Conservation (phyloP, 2,797 vertebrate genomes). For the Kryptopterus vitreolus region DNA sequence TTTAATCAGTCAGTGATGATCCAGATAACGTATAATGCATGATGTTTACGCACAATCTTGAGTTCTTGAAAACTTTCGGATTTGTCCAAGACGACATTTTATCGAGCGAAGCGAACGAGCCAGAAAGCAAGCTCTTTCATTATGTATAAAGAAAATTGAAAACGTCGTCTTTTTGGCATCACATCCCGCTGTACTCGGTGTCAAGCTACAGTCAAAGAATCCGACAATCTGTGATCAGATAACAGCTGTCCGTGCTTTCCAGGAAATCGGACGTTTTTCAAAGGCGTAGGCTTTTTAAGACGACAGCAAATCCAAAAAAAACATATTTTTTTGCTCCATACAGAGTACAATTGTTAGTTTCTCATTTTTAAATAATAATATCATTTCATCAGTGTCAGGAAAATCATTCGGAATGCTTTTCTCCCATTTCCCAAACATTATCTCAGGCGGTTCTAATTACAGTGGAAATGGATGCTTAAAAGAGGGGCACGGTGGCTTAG, state of each 20-base stretch:
- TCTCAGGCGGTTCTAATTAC: too few relatives aligned
- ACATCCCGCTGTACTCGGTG: neutral
- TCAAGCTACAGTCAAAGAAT: neutral
- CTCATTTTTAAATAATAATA: too few relatives aligned
- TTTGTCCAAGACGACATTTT: neutral
- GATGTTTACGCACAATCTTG: neutral
- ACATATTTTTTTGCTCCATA: neutral
- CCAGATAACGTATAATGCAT: neutral
- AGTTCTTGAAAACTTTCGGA: neutral
- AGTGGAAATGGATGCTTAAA: too few relatives aligned
- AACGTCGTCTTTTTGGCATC: neutral
- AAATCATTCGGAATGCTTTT: neutral
- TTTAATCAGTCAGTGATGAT: neutral
- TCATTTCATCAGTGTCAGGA: neutral
- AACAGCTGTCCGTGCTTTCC: neutral
- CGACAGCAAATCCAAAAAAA: neutral
- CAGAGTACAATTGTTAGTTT: neutral
- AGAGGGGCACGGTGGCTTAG: too few relatives aligned
- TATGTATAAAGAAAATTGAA: neutral
- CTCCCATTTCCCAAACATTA: too few relatives aligned
- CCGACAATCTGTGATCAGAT: conserved; percentile 2
- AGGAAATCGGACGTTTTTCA: neutral
- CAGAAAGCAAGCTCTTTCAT: neutral
- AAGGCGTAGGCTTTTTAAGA: neutral
- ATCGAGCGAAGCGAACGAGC: neutral